Base-by-base conservation (phyloP, 1,140 invertebrate species). In the Lordiphosa clarofinis region DNA sequence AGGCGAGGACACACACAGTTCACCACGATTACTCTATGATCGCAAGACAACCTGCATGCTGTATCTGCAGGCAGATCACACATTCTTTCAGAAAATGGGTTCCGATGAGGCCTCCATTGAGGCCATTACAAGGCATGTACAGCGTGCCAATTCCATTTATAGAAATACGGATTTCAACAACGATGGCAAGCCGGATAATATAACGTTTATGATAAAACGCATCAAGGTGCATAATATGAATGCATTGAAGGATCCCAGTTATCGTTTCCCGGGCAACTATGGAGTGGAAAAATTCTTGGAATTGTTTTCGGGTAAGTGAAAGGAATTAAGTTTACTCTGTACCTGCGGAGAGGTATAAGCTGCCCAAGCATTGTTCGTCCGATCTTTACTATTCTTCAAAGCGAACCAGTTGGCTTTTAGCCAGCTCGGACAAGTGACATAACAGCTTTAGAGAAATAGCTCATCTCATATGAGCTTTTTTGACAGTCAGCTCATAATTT, bases 121-220 rank as follows among this genome's bases (percentile, higher is more conserved):
- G 89, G 95, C 97, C 19, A 97, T 98, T 92, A 97, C 96, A 0
- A 91, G 96, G 47, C 96, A 98, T 87, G 96, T 98, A 10, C 97
- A 98, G 87, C 92, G 96, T 84, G 96, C 98, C 58, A 98, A 98
- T 89, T 92, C 94, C 7, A 98, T 98, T 75, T 98, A 98, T 88
- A 94, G 94, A 89, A 93, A 93, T 49, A 97, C 96, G 81, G 97
- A 98, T 91, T 98, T 98, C 88, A 96, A 98, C 90, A 94, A 94
- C 89, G 96, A 98, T 88, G 95, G 95, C 3, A 93, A 94, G 87
- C 92, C 96, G 2, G 97, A 98, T 89, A 96, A 97, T 88, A 97
- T 98, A 69, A 96, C 94, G 48, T 98, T 98, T 88, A 97, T 98
- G 94, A 98, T 98, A 72, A 98, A 98, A 90, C 92, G 96, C 59